Conservation (phyloP, 2,113 vertebrate genomes). For the Mobula hypostoma region DNA sequence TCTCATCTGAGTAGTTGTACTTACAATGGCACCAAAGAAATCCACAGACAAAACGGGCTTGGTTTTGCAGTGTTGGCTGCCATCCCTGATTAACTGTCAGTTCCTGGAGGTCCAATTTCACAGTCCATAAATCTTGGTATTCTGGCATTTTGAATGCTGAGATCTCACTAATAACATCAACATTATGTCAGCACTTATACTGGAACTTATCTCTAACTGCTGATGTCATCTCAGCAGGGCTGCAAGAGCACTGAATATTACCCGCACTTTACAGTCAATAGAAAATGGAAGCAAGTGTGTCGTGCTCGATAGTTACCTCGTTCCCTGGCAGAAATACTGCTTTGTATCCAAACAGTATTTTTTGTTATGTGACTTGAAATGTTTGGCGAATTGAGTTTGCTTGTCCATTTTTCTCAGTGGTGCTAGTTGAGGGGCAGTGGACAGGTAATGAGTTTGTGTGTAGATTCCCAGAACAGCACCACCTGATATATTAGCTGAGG, state of each 20-base stretch:
- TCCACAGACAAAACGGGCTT: neutral
- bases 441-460: neutral
- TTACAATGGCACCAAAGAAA: no score
- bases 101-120: neutral
- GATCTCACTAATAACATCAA: neutral
- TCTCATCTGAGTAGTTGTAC: no score
- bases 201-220: neutral
- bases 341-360: neutral
- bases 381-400: neutral
- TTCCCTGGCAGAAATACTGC: neutral
- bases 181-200: neutral
- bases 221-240: neutral
- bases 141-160: neutral
- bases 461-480: neutral
- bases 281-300: neutral
- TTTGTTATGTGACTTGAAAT: neutral
- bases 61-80: neutral
- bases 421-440: neutral
- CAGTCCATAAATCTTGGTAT: neutral
- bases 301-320: neutral
- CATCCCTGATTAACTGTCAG: neutral
- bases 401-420: neutral
- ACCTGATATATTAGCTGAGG: neutral
- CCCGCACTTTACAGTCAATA: neutral
- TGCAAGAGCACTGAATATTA: neutral